These are phyloP conservation scores for Plagiodera versicolora DNA, from an alignment of 2,888 invertebrate genomes.

Conservation along the genomic window DNA sequence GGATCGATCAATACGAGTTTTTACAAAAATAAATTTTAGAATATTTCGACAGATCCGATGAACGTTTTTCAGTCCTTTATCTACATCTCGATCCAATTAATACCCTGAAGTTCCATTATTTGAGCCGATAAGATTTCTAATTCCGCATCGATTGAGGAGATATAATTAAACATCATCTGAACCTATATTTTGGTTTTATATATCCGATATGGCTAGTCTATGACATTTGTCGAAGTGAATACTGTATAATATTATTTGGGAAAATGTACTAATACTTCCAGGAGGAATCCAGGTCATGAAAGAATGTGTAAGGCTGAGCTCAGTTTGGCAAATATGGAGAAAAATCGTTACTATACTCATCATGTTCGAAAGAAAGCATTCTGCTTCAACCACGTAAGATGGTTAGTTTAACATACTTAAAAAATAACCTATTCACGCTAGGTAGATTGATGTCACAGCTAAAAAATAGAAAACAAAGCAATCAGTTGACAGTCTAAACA, in stretches of 20 bases:
- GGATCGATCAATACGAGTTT: conserved; percentile 1
- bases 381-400: neutral
- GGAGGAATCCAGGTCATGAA: neutral
- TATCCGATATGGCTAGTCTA: neutral
- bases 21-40: neutral
- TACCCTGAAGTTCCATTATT: conserved; percentile 1
- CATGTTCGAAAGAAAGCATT: neutral
- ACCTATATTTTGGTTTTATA: neutral
- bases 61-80: neutral
- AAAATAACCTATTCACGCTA: neutral
- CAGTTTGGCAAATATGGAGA: neutral
- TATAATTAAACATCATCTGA: neutral
- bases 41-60: neutral
- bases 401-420: neutral
- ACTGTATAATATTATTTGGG: neutral
- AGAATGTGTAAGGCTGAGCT: neutral
- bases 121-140: neutral
- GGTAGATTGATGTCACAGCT: neutral
- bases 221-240: neutral
- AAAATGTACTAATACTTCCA: neutral
- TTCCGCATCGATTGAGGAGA: neutral
- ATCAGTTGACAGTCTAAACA: neutral
- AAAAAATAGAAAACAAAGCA: neutral
- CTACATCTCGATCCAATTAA: neutral
- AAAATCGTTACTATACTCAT: neutral